A percentile compares a stretch with the other conserved stretches of the same genome.
Conservation (phyloP, 1,140 invertebrate genomes). For the Drosophila lowei region DNA sequence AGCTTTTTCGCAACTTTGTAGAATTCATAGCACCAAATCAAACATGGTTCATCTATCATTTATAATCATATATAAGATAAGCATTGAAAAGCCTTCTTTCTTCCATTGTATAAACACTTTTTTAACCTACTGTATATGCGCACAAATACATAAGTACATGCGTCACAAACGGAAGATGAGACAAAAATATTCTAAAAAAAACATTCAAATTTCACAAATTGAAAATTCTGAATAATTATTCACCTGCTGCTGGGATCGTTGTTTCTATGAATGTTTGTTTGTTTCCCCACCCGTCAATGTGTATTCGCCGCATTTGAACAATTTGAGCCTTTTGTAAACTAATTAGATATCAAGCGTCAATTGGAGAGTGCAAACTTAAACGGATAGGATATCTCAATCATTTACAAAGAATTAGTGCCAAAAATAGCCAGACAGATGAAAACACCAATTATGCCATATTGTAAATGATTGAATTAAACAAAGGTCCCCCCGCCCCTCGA, state of each 20-base stretch:
- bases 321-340: slow-evolving; percentile 38
- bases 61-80: no score
- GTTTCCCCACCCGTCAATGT: neutral
- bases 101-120: no score
- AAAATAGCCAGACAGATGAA: neutral
- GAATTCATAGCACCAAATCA: no score
- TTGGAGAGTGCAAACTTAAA: slow-evolving; percentile 38
- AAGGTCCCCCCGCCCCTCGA: slow-evolving; percentile 2
- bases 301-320: slow-evolving; percentile 15
- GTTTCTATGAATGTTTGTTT: slow-evolving; percentile 1
- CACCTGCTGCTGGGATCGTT: slow-evolving; percentile 12
- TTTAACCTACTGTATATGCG: no score
- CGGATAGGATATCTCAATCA: slow-evolving; percentile 55
- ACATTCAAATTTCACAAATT: slow-evolving; percentile 23
- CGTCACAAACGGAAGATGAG: slow-evolving; percentile 12
- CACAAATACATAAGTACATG: neutral
- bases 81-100: no score
- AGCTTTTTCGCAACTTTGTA: no score
- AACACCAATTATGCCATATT: slow-evolving; percentile 25
- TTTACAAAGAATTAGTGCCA: neutral
- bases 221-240: slow-evolving; percentile 23
- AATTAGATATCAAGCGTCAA: slow-evolving; percentile 62
- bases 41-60: no score
- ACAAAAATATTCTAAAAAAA: neutral
- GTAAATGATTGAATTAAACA: slow-evolving; percentile 18